These are phyloP conservation scores for Ceratina calcarata DNA, from an alignment of 1,140 invertebrate species.

Conservation along the genomic window DNA sequence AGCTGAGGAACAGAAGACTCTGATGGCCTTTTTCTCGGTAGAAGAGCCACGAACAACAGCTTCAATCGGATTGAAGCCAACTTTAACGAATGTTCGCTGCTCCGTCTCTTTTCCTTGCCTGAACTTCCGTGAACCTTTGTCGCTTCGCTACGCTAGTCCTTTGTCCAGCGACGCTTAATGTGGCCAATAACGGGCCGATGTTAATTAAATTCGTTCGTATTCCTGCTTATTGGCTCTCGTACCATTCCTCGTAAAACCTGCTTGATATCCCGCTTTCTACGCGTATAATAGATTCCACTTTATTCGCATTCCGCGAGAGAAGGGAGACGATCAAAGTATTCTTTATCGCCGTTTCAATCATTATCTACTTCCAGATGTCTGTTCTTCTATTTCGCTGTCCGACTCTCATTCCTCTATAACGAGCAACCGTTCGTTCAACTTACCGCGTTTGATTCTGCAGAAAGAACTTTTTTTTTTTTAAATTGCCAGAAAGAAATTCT, in stretches of 20 bases:
- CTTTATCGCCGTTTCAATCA: too few species aligned
- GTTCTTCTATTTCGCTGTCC: background rate
- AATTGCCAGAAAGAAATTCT: too few species aligned
- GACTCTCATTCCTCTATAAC: too few species aligned
- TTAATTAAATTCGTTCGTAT: constrained; percentile 25
- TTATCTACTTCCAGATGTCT: background rate
- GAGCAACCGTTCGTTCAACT: too few species aligned
- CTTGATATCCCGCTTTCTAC: background rate
- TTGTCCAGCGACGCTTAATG: constrained; percentile 9
- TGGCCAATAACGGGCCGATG: constrained; percentile 7
- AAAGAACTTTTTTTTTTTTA: too few species aligned
- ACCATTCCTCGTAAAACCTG: background rate
- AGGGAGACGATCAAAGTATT: background rate
- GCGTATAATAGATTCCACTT: too few species aligned
- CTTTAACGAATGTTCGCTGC: constrained; percentile 18
- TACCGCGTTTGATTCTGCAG: too few species aligned
- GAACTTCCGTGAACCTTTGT: background rate
- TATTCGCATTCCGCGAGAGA: too few species aligned
- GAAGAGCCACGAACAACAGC: background rate
- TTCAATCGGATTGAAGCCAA: constrained; percentile 17
- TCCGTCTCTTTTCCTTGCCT: background rate
- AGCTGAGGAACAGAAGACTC: constrained; percentile 50
- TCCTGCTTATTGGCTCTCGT: background rate
- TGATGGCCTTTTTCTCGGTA: constrained; percentile 26
- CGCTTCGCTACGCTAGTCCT: background rate